Conservation (phyloP, 2,888 invertebrate genomes). For the Drymonia ruficornis region DNA sequence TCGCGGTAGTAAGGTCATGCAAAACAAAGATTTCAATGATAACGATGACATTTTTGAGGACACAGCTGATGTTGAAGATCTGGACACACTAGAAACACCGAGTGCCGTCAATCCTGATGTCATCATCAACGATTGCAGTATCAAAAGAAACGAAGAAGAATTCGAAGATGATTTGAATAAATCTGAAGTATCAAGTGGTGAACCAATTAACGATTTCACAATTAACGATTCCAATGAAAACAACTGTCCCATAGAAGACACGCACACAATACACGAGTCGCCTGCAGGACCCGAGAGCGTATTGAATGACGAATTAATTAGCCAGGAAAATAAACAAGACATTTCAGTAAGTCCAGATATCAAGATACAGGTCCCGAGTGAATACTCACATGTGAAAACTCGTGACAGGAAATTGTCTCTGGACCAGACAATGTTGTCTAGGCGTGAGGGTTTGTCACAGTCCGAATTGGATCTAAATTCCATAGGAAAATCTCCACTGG, state of each 20-base stretch:
- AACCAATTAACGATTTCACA: conserved; percentile 12
- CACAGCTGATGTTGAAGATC: conserved; percentile 22
- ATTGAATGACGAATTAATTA: conserved; percentile 25
- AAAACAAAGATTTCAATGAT: conserved; percentile 65
- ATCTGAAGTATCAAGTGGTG: conserved; percentile 16
- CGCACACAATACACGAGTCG: conserved; percentile 28
- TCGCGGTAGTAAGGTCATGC: conserved; percentile 68
- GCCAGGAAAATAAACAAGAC: conserved; percentile 20
- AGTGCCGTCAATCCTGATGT: conserved; percentile 63
- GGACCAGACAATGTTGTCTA: conserved; percentile 66
- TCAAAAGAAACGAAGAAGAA: conserved; percentile 18
- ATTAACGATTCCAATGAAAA: conserved; percentile 17
- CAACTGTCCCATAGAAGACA: conserved; percentile 14
- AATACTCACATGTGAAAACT: conserved; percentile 31
- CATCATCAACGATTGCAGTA: conserved; percentile 26
- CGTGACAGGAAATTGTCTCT: conserved; percentile 71
- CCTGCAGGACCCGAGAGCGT: conserved; percentile 40
- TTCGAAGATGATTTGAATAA: conserved; percentile 20
- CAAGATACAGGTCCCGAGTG: conserved; percentile 21
- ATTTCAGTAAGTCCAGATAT: conserved; percentile 15
- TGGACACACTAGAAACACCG: conserved; percentile 34
- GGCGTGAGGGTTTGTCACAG: conserved; percentile 67
- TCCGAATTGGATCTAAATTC: conserved; percentile 74
- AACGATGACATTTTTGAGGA: conserved; percentile 59
- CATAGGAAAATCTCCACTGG: conserved; percentile 72